phyloP scores from a whole-genome alignment of 2,797 vertebrate genomes.

The Manis pentadactyla region DNA sequence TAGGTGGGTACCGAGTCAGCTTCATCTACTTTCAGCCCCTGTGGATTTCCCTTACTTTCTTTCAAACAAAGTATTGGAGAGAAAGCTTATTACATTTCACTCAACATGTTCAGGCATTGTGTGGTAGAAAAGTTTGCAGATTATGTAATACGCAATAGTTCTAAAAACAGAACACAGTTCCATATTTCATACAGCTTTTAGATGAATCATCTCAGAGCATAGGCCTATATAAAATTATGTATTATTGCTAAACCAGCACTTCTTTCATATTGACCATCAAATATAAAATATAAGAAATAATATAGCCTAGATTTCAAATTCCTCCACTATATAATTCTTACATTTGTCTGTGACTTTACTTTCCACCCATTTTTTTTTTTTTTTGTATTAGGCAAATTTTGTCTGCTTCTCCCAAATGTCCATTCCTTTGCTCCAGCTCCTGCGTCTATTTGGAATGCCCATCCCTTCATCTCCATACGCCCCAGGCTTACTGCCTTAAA shows the following conservation, averaged over 20 bases:
- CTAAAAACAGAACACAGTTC: not conserved
- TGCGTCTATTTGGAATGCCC: not conserved
- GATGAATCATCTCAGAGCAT: not conserved
- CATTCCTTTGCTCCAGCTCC: not conserved
- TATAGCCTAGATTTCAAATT: not conserved
- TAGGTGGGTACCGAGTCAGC: not conserved
- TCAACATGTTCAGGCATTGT: not conserved
- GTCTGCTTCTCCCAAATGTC: not conserved
- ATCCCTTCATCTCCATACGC: not conserved
- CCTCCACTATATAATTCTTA: not conserved
- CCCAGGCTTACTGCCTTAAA: not conserved
- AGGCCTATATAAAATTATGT: not conserved
- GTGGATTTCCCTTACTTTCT: conserved; percentile 13
- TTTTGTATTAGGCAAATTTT: not conserved
- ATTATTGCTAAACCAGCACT: not conserved
- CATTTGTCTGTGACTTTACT: not conserved
- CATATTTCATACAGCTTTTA: not conserved
- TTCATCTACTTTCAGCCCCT: not conserved
- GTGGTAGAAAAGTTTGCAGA: not conserved
- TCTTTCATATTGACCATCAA: not conserved
- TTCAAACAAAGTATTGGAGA: not conserved
- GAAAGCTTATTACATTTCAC: conserved; percentile 8
- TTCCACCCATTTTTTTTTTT: not conserved
- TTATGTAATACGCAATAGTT: not conserved
- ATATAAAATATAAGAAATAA: not conserved